phyloP scores from a whole-genome alignment of 2,113 vertebrate species.

The Neogobius melanostomus region DNA sequence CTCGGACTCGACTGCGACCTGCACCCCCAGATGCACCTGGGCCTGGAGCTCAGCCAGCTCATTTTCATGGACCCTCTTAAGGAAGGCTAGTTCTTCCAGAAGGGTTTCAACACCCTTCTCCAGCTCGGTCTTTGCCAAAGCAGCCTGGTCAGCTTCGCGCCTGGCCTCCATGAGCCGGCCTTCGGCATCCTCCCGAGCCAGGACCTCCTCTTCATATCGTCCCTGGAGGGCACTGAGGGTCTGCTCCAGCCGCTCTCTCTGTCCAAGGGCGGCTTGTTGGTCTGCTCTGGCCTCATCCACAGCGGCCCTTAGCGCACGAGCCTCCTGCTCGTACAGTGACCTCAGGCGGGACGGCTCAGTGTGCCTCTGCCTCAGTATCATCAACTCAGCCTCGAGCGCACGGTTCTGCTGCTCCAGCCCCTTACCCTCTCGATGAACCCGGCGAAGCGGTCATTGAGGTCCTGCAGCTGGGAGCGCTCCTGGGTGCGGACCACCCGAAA shows the following conservation, averaged over 20 bases:
- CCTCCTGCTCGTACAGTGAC: slow-evolving; percentile 67
- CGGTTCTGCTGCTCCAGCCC: slow-evolving; percentile 77
- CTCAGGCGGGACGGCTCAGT: slow-evolving; percentile 83
- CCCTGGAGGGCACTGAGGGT: slow-evolving; percentile 64
- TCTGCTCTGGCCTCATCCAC: slow-evolving; percentile 76
- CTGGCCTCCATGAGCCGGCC: slow-evolving; percentile 72
- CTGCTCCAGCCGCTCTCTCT: slow-evolving; percentile 69
- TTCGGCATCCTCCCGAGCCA: slow-evolving; percentile 74
- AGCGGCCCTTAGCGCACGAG: slow-evolving; percentile 71
- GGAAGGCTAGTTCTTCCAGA: slow-evolving; percentile 68
- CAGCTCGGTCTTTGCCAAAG: slow-evolving; percentile 68
- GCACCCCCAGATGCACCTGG: slow-evolving; percentile 70
- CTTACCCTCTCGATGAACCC: slow-evolving; percentile 80
- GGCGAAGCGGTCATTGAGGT: slow-evolving; percentile 78
- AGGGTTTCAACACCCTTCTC: slow-evolving; percentile 68
- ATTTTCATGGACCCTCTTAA: slow-evolving; percentile 71
- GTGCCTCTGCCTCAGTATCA: slow-evolving; percentile 77
- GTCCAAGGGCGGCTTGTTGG: slow-evolving; percentile 69
- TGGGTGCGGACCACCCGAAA: slow-evolving; percentile 64
- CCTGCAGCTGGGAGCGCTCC: slow-evolving; percentile 77
- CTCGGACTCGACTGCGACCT: slow-evolving; percentile 68
- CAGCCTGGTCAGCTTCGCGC: slow-evolving; percentile 67
- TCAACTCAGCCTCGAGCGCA: slow-evolving; percentile 56
- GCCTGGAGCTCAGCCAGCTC: slow-evolving; percentile 73
- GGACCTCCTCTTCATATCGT: slow-evolving; percentile 62